Conservation (phyloP, 2,113 vertebrate species). For the Drymodes brunneopygia region DNA sequence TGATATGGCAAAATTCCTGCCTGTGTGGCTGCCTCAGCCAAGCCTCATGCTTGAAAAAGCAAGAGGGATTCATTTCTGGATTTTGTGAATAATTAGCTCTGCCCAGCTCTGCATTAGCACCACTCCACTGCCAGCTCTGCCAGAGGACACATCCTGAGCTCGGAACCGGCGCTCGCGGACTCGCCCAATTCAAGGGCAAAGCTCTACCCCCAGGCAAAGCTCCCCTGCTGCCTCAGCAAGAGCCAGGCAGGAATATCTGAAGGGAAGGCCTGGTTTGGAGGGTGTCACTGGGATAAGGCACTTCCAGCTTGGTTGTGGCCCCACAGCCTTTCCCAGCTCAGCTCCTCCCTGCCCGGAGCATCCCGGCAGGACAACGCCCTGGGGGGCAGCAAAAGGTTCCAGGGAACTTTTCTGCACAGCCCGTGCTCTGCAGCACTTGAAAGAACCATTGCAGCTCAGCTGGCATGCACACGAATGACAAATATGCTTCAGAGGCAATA, state of each 20-base stretch:
- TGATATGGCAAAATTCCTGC: background rate
- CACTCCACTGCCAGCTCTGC: background rate
- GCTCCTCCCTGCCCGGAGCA: background rate
- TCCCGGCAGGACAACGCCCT: accelerated
- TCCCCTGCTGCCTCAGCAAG: background rate
- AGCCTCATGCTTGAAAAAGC: background rate
- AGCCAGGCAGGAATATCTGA: background rate
- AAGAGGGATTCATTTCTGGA: background rate
- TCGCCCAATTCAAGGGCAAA: background rate
- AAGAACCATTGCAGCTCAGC: constrained; percentile 14
- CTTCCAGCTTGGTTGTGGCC: background rate
- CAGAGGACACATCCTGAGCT: background rate
- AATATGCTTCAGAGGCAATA: constrained; percentile 64
- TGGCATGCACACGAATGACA: constrained; percentile 44
- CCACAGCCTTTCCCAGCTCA: background rate
- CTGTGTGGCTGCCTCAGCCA: background rate
- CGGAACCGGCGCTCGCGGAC: accelerated
- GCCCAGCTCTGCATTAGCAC: background rate
- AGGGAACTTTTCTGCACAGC: background rate
- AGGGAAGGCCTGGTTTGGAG: background rate
- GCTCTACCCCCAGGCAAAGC: background rate
- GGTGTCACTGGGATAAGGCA: background rate
- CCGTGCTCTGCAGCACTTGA: background rate
- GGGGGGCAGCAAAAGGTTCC: background rate
- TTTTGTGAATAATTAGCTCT: background rate